Evolutionary conservation across 2,113 vertebrate genomes (phyloP).

Genomic region (Pterocles orientalis): DNA sequence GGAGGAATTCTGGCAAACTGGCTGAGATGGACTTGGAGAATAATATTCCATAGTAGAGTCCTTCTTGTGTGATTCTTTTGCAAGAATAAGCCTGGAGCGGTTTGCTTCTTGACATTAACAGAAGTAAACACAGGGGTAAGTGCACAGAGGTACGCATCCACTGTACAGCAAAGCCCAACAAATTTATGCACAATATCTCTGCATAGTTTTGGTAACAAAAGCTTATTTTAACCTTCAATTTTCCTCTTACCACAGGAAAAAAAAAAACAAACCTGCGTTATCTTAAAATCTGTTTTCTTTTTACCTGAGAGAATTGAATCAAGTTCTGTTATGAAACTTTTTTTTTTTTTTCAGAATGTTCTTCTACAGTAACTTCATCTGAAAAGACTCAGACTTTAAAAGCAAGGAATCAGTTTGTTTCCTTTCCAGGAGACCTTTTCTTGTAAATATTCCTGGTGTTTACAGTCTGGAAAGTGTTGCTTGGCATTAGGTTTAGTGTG

Average conservation of each 20-base stretch:
- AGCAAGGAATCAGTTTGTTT: not conserved
- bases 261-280: not conserved
- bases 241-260: not conserved
- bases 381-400: not conserved
- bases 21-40: not conserved
- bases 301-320: not conserved
- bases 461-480: not conserved
- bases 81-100: fast-evolving
- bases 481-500: not conserved
- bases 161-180: not conserved
- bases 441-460: not conserved
- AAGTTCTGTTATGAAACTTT: not conserved
- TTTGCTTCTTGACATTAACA: not conserved
- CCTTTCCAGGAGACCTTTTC: not conserved
- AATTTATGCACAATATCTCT: not conserved
- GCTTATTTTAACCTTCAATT: not conserved
- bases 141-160: not conserved
- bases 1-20: not conserved
- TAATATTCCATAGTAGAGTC: not conserved
- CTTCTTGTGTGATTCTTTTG: not conserved
- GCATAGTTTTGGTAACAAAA: not conserved
- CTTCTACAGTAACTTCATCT: not conserved
- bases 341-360: not conserved
- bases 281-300: not conserved
- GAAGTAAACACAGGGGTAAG: not conserved